Evolutionary conservation across 2,113 vertebrate genomes (phyloP).

Genomic region (Corythoichthys haematopterus): DNA sequence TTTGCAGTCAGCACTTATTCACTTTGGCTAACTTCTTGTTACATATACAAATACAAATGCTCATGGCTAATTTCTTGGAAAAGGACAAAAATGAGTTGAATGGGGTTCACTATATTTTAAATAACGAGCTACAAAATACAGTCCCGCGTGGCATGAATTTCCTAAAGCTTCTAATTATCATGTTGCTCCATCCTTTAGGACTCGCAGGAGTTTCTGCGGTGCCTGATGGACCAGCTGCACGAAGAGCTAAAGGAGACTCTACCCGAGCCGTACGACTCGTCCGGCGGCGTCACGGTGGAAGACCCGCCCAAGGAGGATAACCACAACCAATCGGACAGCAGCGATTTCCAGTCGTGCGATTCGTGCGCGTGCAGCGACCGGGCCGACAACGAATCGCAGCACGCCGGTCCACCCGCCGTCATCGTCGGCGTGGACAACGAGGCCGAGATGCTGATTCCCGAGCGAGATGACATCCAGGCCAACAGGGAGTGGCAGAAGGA

Average conservation of each 20-base stretch:
- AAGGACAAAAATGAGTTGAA: too few species aligned
- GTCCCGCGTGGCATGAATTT: not conserved
- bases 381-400: slow-evolving; percentile 72
- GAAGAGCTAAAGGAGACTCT: slow-evolving; percentile 90
- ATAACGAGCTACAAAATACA: too few species aligned
- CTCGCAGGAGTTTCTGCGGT: slow-evolving; percentile 96
- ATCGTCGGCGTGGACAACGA: slow-evolving; percentile 72
- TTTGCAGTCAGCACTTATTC: not conserved
- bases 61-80: too few species aligned
- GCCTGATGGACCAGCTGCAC: slow-evolving; percentile 96
- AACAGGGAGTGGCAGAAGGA: slow-evolving; percentile 88
- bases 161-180: not conserved
- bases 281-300: slow-evolving; percentile 63
- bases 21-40: not conserved
- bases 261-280: slow-evolving; percentile 78
- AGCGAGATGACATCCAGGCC: slow-evolving; percentile 76
- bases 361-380: slow-evolving; percentile 85
- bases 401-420: slow-evolving; percentile 38
- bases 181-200: slow-evolving; percentile 69
- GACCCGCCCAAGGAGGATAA: slow-evolving; percentile 80
- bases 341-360: slow-evolving; percentile 88
- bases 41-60: too few species aligned
- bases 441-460: slow-evolving; percentile 87
- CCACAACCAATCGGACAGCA: slow-evolving; percentile 79
- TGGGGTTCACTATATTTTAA: too few species aligned